A percentile compares a stretch with the other conserved stretches of the same genome.
phyloP scores from a whole-genome alignment of 2,888 invertebrate genomes.

The Drosophila differens region DNA sequence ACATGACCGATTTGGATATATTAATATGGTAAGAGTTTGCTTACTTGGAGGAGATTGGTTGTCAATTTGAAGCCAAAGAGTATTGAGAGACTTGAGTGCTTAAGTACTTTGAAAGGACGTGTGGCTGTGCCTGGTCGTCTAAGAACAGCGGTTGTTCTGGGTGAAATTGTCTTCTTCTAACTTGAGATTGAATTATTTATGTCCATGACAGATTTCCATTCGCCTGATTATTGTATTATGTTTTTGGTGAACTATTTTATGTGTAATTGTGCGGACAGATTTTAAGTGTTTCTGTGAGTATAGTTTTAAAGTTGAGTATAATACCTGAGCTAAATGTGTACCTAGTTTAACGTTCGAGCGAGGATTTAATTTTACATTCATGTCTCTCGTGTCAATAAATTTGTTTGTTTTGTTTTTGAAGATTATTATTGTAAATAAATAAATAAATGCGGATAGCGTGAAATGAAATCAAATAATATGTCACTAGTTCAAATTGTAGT shows the following conservation, averaged over 20 bases:
- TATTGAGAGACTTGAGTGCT: not conserved
- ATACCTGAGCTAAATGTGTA: not conserved
- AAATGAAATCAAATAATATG: not conserved
- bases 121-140: not conserved
- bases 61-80: not conserved
- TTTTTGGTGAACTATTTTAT: not conserved
- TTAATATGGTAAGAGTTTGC: not conserved
- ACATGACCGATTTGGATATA: not conserved
- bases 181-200: not conserved
- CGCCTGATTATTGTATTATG: not conserved
- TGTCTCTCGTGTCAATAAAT: too few species aligned
- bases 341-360: accelerated
- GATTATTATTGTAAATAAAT: not conserved
- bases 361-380: not conserved
- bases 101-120: not conserved
- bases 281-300: too few species aligned
- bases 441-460: not conserved
- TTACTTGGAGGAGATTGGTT: not conserved
- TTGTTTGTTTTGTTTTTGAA: too few species aligned
- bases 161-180: too few species aligned
- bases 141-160: not conserved
- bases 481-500: not conserved
- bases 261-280: too few species aligned
- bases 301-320: too few species aligned
- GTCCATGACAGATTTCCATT: not conserved